A percentile compares a stretch with the other conserved stretches of the same genome.
These are phyloP conservation scores for Morone saxatilis DNA, from an alignment of 2,113 vertebrate species.

Conservation along the genomic window DNA sequence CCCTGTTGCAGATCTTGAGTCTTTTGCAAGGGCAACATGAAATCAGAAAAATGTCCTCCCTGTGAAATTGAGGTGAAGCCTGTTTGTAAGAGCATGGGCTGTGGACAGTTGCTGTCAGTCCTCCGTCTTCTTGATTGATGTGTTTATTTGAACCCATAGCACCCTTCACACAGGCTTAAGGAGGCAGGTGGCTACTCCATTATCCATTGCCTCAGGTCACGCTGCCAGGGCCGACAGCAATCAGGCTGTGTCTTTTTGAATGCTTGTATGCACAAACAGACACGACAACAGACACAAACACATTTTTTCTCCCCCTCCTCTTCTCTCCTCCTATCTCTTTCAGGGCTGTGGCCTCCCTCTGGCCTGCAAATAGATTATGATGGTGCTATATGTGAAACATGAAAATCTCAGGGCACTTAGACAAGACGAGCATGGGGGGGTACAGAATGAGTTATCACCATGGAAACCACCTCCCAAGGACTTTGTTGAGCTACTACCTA, in stretches of 20 bases:
- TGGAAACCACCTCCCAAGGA: conserved; percentile 56
- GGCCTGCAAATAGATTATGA: conserved; percentile 38
- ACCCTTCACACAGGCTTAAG: conserved; percentile 14
- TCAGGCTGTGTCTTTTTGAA: conserved; percentile 27
- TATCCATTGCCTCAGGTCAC: conserved; percentile 42
- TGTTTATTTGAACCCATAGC: conserved; percentile 53
- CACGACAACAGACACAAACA: too few relatives aligned
- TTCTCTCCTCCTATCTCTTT: background rate
- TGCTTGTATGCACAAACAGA: conserved; percentile 1
- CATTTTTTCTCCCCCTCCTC: too few relatives aligned
- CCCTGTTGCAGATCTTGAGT: conserved; percentile 6
- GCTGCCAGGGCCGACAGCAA: conserved; percentile 26
- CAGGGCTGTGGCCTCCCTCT: conserved; percentile 28
- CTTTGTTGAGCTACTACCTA: conserved; percentile 6
- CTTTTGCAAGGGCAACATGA: conserved; percentile 6
- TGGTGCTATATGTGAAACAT: conserved; percentile 28
- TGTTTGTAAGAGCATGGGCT: conserved; percentile 41
- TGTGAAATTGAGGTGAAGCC: conserved; percentile 48
- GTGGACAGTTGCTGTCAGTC: conserved; percentile 29
- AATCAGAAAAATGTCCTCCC: conserved; percentile 23
- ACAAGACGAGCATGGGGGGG: conserved; percentile 18
- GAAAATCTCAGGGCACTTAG: conserved; percentile 27
- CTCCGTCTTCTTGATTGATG: conserved; percentile 58
- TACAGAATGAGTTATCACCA: conserved; percentile 47
- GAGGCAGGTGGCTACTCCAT: conserved; percentile 26